Conservation (phyloP, 1,140 invertebrate species). For the Ceratosolen fusciceps region DNA sequence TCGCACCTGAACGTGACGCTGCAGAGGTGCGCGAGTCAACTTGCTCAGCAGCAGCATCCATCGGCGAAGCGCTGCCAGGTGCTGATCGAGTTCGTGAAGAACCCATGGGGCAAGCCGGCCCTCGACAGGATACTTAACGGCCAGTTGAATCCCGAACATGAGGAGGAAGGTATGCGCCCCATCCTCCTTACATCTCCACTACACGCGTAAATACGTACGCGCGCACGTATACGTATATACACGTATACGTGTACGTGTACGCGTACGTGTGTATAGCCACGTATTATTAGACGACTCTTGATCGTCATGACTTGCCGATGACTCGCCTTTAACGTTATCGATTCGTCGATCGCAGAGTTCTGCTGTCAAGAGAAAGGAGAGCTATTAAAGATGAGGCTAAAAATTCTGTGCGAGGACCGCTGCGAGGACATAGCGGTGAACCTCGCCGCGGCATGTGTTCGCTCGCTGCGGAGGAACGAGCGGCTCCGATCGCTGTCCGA, state of each 20-base stretch:
- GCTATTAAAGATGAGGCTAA: conserved; percentile 71
- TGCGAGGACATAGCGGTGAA: conserved; percentile 74
- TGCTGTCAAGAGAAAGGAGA: conserved; percentile 72
- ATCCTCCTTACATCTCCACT: not conserved
- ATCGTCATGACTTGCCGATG: not conserved
- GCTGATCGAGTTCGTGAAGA: conserved; percentile 67
- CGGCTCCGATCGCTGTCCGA: conserved; percentile 66
- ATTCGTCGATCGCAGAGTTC: conserved; percentile 62
- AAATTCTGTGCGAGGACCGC: conserved; percentile 72
- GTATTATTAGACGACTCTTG: not conserved
- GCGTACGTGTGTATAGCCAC: no score
- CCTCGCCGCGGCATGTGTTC: conserved; percentile 71
- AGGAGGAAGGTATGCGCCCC: conserved; percentile 59
- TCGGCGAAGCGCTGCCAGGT: conserved; percentile 51
- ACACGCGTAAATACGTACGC: not conserved
- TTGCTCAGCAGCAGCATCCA: conserved; percentile 59
- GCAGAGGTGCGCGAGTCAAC: conserved; percentile 68
- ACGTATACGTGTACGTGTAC: no score
- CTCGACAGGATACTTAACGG: conserved; percentile 70
- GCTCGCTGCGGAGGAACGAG: conserved; percentile 67
- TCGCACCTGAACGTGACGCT: conserved; percentile 72
- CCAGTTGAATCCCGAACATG: conserved; percentile 67
- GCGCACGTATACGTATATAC: no score
- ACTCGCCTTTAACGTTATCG: not conserved
- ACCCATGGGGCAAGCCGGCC: conserved; percentile 71